Evolutionary conservation across 30 jellyfish, hydroid and myxozoan species (phyloP).

Genomic region (Hydractinia echinata): DNA sequence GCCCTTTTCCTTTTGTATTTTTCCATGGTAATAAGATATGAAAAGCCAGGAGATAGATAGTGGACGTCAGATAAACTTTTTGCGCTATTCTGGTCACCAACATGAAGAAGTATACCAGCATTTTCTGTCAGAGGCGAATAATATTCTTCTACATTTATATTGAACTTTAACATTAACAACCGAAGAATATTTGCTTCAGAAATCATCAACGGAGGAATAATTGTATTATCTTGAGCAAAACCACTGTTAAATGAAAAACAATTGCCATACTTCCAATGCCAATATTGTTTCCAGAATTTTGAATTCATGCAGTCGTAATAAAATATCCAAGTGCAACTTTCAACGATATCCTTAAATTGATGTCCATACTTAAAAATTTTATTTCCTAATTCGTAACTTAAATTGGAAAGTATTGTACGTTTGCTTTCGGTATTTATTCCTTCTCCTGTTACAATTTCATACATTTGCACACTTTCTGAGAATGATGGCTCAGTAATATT

Average conservation of each 20-base stretch:
- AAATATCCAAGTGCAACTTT: background rate
- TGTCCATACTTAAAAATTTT: conserved; percentile 9
- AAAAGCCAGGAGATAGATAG: background rate
- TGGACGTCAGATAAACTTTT: background rate
- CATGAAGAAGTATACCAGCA: conserved; percentile 17
- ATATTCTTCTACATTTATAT: background rate
- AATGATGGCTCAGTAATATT: background rate
- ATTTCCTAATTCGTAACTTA: background rate
- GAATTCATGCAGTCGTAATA: background rate
- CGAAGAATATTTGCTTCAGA: background rate
- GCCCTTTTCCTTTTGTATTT: conserved; percentile 10
- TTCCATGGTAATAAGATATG: background rate
- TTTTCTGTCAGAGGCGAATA: background rate
- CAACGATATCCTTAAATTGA: background rate
- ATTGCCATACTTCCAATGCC: conserved; percentile 23
- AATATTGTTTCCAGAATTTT: background rate
- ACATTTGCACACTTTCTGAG: background rate
- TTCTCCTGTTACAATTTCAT: background rate
- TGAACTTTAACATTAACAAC: background rate
- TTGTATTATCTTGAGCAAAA: background rate
- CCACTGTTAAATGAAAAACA: conserved; percentile 1
- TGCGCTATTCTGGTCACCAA: conserved; percentile 21
- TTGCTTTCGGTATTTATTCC: background rate
- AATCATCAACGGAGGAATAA: background rate
- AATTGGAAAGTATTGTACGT: background rate